Base-by-base conservation (phyloP, 1,140 invertebrate species). In the Carcinoscorpius rotundicauda region DNA sequence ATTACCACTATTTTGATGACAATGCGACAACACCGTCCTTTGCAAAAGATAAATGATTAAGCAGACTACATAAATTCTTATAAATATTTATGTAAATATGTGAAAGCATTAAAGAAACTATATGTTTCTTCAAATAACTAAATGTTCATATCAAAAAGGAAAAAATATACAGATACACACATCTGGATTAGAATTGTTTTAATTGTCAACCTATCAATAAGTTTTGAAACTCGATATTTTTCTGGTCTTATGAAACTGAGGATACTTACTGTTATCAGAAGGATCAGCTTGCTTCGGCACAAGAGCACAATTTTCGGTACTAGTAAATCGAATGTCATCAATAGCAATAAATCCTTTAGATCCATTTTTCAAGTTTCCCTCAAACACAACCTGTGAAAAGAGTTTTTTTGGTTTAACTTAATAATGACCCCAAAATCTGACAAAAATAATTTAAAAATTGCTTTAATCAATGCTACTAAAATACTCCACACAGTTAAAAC, bases 331-430 rank as follows among this genome's bases (percentile, higher is more conserved):
- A 49, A 68, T 60, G 11, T 68, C 66, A 56, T 68, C 66, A 3
- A 68, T 48, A 10, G 66, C 66, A 9, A 68, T 65, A 49, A 51
- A 68, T 4, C 60, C 63, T 10, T 62, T 60, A 49, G 51, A 62
- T 51, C 61, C 66, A 11, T 57, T 63, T 49, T 64, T 64, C 8
- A 29, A 60, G 4, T 56, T 63, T n/a, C 63, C 66, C 57, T 57
- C 52, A 10, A 67, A 64, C 29, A 67, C 52, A 5, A 64, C 48
- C 66, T 67, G 51, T n/a, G 29, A 61, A 49, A 51, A 66, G n/a
- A 61, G 49, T 50, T 6, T 3, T 50, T 6, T 60, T 4, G 4
- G n/a, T 6, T 6, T 6, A 5, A 60, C 10, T 11, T 60, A 49
- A 49, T 5, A 60, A 4, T 60, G n/a, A 60, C 10, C 10, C 10